Conservation (phyloP, 2,113 vertebrate species). For the Rhea americana region DNA sequence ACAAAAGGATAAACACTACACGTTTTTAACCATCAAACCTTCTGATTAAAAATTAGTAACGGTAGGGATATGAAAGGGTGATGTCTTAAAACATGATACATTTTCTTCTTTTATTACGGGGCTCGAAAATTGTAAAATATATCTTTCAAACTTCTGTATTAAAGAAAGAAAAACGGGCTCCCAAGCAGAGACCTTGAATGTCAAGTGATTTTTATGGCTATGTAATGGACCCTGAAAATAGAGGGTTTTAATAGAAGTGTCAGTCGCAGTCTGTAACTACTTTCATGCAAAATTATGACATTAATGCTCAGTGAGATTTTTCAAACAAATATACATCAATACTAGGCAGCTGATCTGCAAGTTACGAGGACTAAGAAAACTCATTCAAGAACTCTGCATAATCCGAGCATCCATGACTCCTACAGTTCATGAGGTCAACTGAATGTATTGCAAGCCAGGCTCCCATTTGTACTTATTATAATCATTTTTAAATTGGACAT, state of each 20-base stretch:
- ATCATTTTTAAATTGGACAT: background rate
- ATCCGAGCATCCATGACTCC: background rate
- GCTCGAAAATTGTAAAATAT: background rate
- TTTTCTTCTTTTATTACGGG: background rate
- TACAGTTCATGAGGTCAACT: background rate
- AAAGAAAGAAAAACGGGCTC: background rate
- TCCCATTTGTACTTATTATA: background rate
- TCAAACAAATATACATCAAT: background rate
- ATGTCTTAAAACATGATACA: background rate
- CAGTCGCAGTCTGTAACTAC: background rate
- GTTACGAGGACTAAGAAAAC: background rate
- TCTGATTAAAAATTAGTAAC: background rate
- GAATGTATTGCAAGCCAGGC: background rate
- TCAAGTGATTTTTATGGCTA: constrained; percentile 16
- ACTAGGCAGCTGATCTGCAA: background rate
- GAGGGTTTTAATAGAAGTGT: background rate
- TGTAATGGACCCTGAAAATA: background rate
- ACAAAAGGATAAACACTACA: background rate
- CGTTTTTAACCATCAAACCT: background rate
- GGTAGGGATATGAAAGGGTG: background rate
- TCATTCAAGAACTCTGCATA: background rate
- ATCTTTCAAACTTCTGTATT: background rate
- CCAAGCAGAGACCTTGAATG: background rate
- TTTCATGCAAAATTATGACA: background rate
- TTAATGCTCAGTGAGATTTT: background rate